These are phyloP conservation scores for Salvelinus fontinalis DNA, from an alignment of 2,113 vertebrate species.

Conservation along the genomic window DNA sequence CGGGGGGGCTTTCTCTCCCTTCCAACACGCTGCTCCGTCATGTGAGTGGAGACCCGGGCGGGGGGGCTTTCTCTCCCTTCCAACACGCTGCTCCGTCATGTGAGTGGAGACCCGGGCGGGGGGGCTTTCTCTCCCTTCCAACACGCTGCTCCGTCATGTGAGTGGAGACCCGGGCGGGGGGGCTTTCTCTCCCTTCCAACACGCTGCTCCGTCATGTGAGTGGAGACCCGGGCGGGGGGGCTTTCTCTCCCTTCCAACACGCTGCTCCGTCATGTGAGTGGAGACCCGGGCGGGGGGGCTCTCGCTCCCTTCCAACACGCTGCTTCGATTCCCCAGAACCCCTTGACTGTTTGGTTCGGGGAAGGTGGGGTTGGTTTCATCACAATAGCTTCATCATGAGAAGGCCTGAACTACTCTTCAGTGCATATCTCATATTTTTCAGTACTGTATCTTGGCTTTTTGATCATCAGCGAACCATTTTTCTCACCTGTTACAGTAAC, in stretches of 20 bases:
- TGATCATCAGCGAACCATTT: slow-evolving; percentile 51
- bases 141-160: no score
- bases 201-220: no score
- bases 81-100: no score
- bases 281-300: slow-evolving; percentile 13
- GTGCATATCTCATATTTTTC: slow-evolving; percentile 63
- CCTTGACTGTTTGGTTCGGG: slow-evolving; percentile 58
- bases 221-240: no score
- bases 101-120: no score
- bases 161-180: no score
- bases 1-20: not conserved
- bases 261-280: slow-evolving; percentile 79
- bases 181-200: no score
- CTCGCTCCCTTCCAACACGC: slow-evolving; percentile 20
- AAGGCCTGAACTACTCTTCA: slow-evolving; percentile 70
- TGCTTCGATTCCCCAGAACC: slow-evolving; percentile 37
- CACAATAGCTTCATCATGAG: slow-evolving; percentile 67
- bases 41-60: no score
- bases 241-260: no score
- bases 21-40: no score
- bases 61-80: no score
- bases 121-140: no score
- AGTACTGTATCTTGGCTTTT: slow-evolving; percentile 63
- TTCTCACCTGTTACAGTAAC: slow-evolving; percentile 44
- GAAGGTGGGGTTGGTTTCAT: slow-evolving; percentile 52